phyloP scores from a whole-genome alignment of 2,888 invertebrate species.

The Luperina nickerlii region DNA sequence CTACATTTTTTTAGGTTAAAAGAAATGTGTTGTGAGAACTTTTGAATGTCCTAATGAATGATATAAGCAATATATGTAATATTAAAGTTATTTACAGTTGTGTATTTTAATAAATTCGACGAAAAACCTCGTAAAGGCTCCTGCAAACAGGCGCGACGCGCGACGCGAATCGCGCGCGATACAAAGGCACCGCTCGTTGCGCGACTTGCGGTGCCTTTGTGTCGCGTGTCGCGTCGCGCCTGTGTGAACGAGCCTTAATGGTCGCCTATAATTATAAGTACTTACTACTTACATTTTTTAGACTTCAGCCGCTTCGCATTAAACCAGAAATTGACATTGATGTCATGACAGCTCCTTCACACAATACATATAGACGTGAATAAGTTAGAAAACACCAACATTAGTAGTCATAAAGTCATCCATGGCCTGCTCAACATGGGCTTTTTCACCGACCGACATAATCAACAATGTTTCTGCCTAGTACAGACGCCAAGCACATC shows the following conservation, averaged over 20 bases:
- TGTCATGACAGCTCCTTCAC: background rate
- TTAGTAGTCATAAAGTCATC: background rate
- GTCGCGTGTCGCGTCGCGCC: no score
- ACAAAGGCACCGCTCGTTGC: no score
- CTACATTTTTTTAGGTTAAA: background rate
- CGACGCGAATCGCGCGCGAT: no score
- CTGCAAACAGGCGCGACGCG: no score
- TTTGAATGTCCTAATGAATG: background rate
- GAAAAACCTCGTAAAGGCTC: background rate
- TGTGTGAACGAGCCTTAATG: no score
- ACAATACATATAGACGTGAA: background rate
- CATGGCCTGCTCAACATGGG: background rate
- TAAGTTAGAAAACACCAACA: background rate
- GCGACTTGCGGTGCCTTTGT: no score
- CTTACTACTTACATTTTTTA: background rate
- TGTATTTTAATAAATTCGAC: background rate
- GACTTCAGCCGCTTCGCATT: background rate
- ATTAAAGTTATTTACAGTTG: background rate
- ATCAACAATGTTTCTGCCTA: background rate
- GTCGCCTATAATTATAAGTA: no score
- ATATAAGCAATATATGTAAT: background rate
- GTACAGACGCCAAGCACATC: no score
- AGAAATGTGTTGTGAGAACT: background rate
- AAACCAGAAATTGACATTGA: background rate
- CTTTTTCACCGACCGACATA: background rate